Base-by-base conservation (phyloP, 23 tunicate species). In the Styela plicata region DNA sequence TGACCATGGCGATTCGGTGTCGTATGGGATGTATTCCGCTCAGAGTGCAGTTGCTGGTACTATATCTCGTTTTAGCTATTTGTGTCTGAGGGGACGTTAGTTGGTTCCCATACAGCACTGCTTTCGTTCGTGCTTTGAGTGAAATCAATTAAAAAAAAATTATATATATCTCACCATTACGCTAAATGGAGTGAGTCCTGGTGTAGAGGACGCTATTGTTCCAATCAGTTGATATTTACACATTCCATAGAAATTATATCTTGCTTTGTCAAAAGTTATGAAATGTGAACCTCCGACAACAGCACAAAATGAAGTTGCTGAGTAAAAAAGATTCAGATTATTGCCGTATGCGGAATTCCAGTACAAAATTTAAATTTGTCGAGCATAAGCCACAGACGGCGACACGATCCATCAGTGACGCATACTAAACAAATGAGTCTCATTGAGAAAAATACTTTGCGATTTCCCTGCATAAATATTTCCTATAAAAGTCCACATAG, bases 151-250 rank as follows among this genome's bases (percentile, higher is more conserved):
- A 66, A 3, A 26, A 66, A 25, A 66, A 26, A 66, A 26, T 25
- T 7, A 25, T 5, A 5, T 5, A 32, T 21, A 30, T 28, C 77
- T 71, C 35, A 71, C 77, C 36, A 34, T 19, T 16, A 71, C 77
- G 36, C 34, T 71, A 36, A 71, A 71, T 3, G 77, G 77, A 3
- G 34, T 21, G 3, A 71, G 77, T 21, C 77, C 77, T 18, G 37
- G 36, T 30, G 77, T 34, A 26, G 36, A 36, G 13, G 63, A 25
- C 17, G 81, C 57, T 19, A 70, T 74, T 2, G 86, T 88, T 29
- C 69, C 26, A 37, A 79, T 86, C 2, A 83, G 87, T 74, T 82
- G 83, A 63, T 86, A 86, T 64, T 63, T 34, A 52, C 92, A 88
- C 29, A 70, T 70, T 22, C 92, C 92, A 53, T 74, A 28, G 70